phyloP scores from a whole-genome alignment of 2,797 vertebrate genomes.

The Taeniopygia guttata region DNA sequence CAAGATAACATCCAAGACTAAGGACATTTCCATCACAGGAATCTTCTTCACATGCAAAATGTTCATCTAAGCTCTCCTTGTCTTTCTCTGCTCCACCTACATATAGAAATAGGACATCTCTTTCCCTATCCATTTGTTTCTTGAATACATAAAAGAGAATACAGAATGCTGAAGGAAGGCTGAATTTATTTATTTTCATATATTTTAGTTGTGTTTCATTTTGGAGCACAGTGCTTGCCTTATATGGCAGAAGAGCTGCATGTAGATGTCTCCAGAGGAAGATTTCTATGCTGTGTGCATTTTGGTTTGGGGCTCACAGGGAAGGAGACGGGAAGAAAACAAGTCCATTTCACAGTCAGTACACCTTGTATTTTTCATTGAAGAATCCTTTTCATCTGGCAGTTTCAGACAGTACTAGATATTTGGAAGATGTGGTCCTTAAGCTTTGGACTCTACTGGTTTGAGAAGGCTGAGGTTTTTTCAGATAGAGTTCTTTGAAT shows the following conservation, averaged over 20 bases:
- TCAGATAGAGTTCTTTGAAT: neutral
- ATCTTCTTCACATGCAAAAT: neutral
- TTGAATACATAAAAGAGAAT: neutral
- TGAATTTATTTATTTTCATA: neutral
- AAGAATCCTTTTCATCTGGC: neutral
- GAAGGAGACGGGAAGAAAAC: neutral
- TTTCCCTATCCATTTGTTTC: neutral
- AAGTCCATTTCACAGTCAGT: neutral
- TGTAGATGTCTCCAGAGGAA: neutral
- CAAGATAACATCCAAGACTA: neutral
- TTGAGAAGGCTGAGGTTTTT: neutral
- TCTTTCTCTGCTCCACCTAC: neutral
- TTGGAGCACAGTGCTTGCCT: neutral
- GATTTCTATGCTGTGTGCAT: neutral
- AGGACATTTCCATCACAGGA: neutral
- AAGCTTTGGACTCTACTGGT: neutral
- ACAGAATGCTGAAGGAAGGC: neutral
- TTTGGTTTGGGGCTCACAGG: neutral
- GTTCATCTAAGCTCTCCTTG: neutral
- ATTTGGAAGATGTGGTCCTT: neutral
- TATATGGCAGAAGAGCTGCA: neutral
- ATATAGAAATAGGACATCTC: neutral
- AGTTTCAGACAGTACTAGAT: neutral
- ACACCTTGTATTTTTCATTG: neutral
- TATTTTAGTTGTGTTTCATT: neutral